These are phyloP conservation scores for Cydia amplana DNA, from an alignment of 1,140 invertebrate species.

Conservation along the genomic window DNA sequence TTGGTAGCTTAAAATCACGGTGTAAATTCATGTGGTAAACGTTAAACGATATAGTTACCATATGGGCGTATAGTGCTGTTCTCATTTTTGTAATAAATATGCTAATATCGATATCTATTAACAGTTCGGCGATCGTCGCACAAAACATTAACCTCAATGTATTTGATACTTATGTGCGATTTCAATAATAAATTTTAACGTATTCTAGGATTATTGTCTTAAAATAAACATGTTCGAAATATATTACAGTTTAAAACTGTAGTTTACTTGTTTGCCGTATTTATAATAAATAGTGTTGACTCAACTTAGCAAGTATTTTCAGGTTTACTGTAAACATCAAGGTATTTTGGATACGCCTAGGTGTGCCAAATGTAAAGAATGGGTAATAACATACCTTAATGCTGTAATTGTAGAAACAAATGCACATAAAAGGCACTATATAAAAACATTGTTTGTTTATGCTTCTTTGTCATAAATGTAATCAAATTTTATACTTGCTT, in stretches of 20 bases:
- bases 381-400: background rate
- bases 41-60: background rate
- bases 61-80: conserved; percentile 4
- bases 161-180: background rate
- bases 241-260: background rate
- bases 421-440: background rate
- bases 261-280: background rate
- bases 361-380: background rate
- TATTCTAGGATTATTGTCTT: background rate
- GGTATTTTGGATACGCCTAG: background rate
- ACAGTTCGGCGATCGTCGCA: conserved; percentile 2
- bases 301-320: too few species aligned
- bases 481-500: background rate
- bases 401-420: background rate
- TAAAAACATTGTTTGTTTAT: background rate
- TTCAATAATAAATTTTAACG: conserved; percentile 11
- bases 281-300: too few species aligned
- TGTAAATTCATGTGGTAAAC: background rate
- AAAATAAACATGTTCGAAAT: conserved; percentile 4
- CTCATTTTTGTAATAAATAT: background rate
- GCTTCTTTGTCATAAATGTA: background rate
- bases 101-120: conserved; percentile 30
- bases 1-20: too few species aligned
- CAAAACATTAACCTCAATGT: conserved; percentile 24
- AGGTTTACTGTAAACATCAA: background rate